Percentiles rank a stretch among this genome's conserved stretches.
phyloP scores from a whole-genome alignment of 2,797 vertebrate species.

The Hippoglossus hippoglossus region DNA sequence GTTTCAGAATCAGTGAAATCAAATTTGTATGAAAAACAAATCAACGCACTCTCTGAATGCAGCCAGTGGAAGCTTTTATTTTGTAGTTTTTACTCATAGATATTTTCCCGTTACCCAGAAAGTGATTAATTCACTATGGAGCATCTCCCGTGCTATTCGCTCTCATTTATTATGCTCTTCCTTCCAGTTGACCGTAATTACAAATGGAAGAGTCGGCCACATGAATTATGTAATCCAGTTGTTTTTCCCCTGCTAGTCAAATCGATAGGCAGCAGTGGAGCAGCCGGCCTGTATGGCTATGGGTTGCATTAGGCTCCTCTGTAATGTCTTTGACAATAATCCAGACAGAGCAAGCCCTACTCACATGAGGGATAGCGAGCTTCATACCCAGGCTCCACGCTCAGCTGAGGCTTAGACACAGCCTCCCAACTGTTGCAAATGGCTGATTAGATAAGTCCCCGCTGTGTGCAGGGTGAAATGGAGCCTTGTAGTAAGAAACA shows the following conservation, averaged over 20 bases:
- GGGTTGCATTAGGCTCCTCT: constrained; percentile 61
- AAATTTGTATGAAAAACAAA: no score
- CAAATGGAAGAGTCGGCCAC: constrained; percentile 59
- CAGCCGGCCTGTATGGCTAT: constrained; percentile 38
- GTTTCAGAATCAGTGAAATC: no score
- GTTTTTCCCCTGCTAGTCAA: constrained; percentile 52
- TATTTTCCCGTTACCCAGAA: no score
- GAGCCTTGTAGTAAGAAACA: constrained; percentile 30
- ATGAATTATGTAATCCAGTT: constrained; percentile 80
- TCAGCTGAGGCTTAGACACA: constrained; percentile 58
- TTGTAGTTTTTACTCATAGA: no score
- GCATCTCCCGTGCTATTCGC: background rate
- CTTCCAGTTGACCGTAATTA: constrained; percentile 19
- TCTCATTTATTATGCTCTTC: background rate
- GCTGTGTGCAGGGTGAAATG: constrained; percentile 38
- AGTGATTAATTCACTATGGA: no score
- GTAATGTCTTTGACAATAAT: constrained; percentile 72
- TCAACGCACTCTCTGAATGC: no score
- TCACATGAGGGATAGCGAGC: constrained; percentile 53
- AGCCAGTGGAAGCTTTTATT: no score
- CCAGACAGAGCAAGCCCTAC: constrained; percentile 43
- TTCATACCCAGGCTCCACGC: constrained; percentile 40
- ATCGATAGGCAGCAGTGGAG: constrained; percentile 68
- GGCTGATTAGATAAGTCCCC: constrained; percentile 58
- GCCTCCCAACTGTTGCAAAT: constrained; percentile 65